phyloP scores from a whole-genome alignment of 2,797 vertebrate genomes.

The Enteromius argenteus region DNA sequence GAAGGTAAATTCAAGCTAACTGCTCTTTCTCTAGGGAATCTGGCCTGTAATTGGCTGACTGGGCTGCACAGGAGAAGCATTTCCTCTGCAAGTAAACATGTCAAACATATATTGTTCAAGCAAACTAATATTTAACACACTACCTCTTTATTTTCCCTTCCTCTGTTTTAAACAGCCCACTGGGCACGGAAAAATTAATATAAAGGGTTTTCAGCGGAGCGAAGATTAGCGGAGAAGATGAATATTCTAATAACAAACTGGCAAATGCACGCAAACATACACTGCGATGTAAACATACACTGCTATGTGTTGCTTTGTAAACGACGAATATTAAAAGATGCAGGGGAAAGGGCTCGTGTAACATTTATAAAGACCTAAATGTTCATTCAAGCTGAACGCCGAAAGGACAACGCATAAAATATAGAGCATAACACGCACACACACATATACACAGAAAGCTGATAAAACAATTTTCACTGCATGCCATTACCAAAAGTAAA shows the following conservation, averaged over 20 bases:
- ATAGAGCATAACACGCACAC: not conserved
- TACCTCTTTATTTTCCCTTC: slow-evolving; percentile 18
- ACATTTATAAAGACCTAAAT: slow-evolving; percentile 46
- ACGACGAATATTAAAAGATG: slow-evolving; percentile 15
- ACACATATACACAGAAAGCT: slow-evolving; percentile 4
- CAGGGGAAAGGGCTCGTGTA: not conserved
- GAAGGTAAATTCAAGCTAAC: slow-evolving; percentile 64
- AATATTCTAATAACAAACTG: slow-evolving; percentile 23
- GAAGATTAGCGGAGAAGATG: slow-evolving; percentile 15
- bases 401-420: slow-evolving; percentile 27
- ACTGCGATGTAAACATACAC: not conserved
- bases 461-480: slow-evolving; percentile 30
- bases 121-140: slow-evolving; percentile 36
- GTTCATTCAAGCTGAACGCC: slow-evolving; percentile 20
- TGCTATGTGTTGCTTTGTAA: not conserved
- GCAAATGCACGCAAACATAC: slow-evolving; percentile 8
- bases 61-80: slow-evolving; percentile 41
- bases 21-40: slow-evolving; percentile 58
- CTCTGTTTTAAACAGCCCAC: slow-evolving; percentile 35
- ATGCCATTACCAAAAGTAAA: slow-evolving; percentile 29
- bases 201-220: not conserved
- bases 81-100: slow-evolving; percentile 52
- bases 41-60: slow-evolving; percentile 62
- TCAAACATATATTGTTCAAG: slow-evolving; percentile 21
- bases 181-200: slow-evolving; percentile 33